Percentiles rank a stretch among this genome's conserved stretches.
Conservation (phyloP, 2,113 vertebrate species). For the Oncorhynchus masou region DNA sequence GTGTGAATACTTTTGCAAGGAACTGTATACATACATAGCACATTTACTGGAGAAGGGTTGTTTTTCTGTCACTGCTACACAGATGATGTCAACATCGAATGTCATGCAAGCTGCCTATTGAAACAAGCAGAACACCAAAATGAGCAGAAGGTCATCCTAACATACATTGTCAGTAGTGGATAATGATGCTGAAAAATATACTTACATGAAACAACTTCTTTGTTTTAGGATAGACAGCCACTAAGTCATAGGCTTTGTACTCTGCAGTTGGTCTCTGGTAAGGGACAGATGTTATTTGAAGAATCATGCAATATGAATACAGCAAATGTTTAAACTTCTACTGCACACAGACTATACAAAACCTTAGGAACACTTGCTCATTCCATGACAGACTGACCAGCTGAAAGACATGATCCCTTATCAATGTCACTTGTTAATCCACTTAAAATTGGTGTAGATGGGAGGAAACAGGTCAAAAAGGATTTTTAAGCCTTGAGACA, state of each 20-base stretch:
- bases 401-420: too few relatives aligned
- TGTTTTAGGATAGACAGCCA: slow-evolving; percentile 88
- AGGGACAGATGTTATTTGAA: neutral
- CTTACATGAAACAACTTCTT: slow-evolving; percentile 96
- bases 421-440: too few relatives aligned
- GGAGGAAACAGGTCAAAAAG: too few relatives aligned
- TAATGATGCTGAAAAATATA: slow-evolving; percentile 24
- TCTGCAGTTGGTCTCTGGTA: slow-evolving; percentile 72
- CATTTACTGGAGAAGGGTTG: slow-evolving; percentile 88
- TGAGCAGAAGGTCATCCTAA: neutral
- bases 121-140: neutral
- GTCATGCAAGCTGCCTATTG: slow-evolving; percentile 85
- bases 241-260: slow-evolving; percentile 83
- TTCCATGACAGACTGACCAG: too few relatives aligned
- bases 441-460: too few relatives aligned
- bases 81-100: slow-evolving; percentile 90
- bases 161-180: neutral
- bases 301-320: neutral
- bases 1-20: too few relatives aligned
- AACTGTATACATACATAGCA: slow-evolving; percentile 70
- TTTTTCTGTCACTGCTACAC: slow-evolving; percentile 86
- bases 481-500: too few relatives aligned
- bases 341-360: too few relatives aligned
- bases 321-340: neutral
- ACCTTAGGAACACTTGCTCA: too few relatives aligned